These are phyloP conservation scores for Coptodon rendalli DNA, from an alignment of 2,113 vertebrate species.

Conservation along the genomic window DNA sequence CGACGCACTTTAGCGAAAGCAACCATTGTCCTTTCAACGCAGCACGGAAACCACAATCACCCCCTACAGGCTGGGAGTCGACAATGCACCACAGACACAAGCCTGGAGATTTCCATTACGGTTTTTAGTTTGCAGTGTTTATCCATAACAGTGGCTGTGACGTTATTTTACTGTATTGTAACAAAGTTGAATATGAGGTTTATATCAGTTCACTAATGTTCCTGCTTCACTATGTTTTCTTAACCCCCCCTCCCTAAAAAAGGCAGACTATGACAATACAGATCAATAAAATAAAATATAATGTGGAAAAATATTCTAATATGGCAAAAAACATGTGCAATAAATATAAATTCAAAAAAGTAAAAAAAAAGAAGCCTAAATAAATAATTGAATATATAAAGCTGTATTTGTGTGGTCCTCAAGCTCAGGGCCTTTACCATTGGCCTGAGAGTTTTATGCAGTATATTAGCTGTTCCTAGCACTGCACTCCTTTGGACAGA, in stretches of 20 bases:
- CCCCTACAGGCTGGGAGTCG: conserved; percentile 37
- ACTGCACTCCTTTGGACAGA: neutral
- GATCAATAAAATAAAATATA: neutral
- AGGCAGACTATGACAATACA: neutral
- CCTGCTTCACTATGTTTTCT: neutral
- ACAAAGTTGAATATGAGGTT: neutral
- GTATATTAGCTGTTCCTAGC: neutral
- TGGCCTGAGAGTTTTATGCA: neutral
- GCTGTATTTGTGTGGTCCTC: neutral
- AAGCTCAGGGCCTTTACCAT: neutral
- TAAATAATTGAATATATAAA: neutral
- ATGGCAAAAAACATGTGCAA: neutral
- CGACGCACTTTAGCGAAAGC: conserved; percentile 66
- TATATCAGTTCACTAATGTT: neutral
- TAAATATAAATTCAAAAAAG: neutral
- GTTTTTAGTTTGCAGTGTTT: neutral
- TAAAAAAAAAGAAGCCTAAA: neutral
- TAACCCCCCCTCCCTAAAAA: fast-evolving
- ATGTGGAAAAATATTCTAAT: neutral
- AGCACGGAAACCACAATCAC: neutral
- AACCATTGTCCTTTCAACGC: neutral
- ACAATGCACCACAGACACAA: neutral
- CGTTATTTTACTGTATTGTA: neutral
- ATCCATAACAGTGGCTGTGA: neutral
- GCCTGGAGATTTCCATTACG: neutral